These are phyloP conservation scores for Helostoma temminkii DNA, from an alignment of 2,797 vertebrate genomes.

Conservation along the genomic window DNA sequence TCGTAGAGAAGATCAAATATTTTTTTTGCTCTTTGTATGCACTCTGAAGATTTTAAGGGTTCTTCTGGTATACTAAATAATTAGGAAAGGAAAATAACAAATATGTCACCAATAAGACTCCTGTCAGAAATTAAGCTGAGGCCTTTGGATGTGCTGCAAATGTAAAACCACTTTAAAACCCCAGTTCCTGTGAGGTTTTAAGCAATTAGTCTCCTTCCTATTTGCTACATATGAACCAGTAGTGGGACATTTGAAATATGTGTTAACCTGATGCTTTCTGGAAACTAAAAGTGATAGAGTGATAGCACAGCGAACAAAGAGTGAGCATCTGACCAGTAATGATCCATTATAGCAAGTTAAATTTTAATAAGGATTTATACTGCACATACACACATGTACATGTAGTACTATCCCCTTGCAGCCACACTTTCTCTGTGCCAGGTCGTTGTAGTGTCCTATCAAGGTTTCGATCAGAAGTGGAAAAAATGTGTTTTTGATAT, in stretches of 20 bases:
- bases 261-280: not conserved
- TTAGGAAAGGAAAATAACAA: not conserved
- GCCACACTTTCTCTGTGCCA: not conserved
- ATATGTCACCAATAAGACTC: not conserved
- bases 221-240: not conserved
- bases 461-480: not conserved
- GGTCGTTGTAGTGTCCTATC: not conserved
- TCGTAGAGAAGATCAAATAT: not conserved
- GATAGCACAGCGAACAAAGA: too few species aligned
- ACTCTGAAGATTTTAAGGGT: not conserved
- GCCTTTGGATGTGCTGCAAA: not conserved
- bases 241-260: not conserved
- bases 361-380: not conserved
- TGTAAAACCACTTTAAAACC: not conserved
- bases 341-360: too few species aligned
- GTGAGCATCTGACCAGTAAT: too few species aligned
- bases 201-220: not conserved
- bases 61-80: not conserved
- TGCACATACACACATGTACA: not conserved
- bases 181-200: not conserved
- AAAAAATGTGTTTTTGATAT: not conserved
- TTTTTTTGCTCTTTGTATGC: slow-evolving; percentile 1
- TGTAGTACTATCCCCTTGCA: too few species aligned
- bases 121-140: not conserved
- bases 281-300: too few species aligned